phyloP scores from a whole-genome alignment of 2,888 invertebrate genomes.

The Drepanosiphum platanoidis region DNA sequence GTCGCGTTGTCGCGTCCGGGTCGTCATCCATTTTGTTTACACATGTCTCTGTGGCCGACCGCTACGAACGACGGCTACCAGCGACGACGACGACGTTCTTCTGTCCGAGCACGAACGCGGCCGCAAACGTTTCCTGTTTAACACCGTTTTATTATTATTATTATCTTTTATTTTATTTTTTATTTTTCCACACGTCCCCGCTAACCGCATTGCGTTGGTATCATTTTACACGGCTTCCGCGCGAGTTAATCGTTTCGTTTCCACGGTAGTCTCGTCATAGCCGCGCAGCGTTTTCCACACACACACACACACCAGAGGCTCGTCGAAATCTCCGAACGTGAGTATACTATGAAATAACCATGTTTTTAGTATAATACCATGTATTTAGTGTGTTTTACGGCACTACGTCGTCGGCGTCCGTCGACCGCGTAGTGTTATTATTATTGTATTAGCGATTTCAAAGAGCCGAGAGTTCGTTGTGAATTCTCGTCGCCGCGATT shows the following conservation, averaged over 20 bases:
- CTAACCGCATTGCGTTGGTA: not conserved
- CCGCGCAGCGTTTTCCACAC: too few relatives aligned
- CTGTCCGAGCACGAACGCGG: not conserved
- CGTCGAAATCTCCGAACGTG: not conserved
- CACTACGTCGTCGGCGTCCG: too few relatives aligned
- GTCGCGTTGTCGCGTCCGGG: constrained; percentile 7
- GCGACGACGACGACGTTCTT: not conserved
- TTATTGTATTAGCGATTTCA: too few relatives aligned
- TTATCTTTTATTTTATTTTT: not conserved
- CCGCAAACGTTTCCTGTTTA: not conserved
- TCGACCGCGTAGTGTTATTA: too few relatives aligned
- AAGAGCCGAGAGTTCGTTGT: too few relatives aligned
- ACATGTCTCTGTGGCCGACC: not conserved
- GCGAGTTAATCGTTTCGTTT: not conserved
- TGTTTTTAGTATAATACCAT: too few relatives aligned
- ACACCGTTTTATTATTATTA: not conserved
- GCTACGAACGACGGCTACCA: not conserved
- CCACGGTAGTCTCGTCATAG: not conserved
- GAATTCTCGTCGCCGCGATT: too few relatives aligned
- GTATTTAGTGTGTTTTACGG: too few relatives aligned
- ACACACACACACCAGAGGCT: not conserved
- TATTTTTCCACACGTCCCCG: not conserved
- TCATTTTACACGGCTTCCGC: not conserved
- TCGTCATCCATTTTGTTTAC: constrained; percentile 61
- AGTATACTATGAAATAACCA: not conserved